Evolutionary conservation across 2,888 invertebrate genomes (phyloP), one percentile per base, ranked within the genome.

Genomic region (Hypena proboscidalis): DNA sequence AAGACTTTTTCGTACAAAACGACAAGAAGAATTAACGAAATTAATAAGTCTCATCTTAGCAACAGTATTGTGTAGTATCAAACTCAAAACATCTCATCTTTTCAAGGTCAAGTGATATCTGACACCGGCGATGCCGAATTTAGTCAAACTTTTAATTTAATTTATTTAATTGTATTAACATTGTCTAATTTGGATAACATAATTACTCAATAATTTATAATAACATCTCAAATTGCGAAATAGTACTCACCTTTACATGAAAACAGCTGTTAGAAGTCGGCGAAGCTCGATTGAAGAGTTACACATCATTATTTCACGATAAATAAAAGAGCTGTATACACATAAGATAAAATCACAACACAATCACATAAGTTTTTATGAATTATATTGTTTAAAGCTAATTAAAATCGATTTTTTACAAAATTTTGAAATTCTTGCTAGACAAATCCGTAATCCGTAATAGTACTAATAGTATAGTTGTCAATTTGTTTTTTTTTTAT

Each of bases 211-310:
- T n/a, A n/a, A n/a, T n/a, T n/a, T n/a, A n/a, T n/a, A n/a, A n/a
- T n/a, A n/a, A n/a, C n/a, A n/a, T n/a, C n/a, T n/a, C n/a, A n/a
- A n/a, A n/a, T n/a, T n/a, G n/a, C n/a, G n/a, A n/a, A n/a, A n/a
- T n/a, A n/a, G n/a, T n/a, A 34, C 15, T 32, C 10, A 44, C 89
- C 84, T 85, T 84, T 89, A 89, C 79, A 81, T 64, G 60, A 71
- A 80, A 83, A 83, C 87, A 87, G 83, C 79, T 84, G 83, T 74
- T 66, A 55, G 59, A 56, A 77, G 44, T 62, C 34, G 58, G 46
- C 31, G 26, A 23, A 55, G 68, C 57, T 60, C 58, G 43, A 57
- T 72, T 49, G 50, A 54, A 15, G 58, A 45, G 14, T 43, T 52
- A 54, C 15, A 67, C 40, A 64, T 51, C 82, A 82, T 86, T 54